phyloP scores from a whole-genome alignment of 1,140 invertebrate species.

The Parasteatoda tepidariorum region DNA sequence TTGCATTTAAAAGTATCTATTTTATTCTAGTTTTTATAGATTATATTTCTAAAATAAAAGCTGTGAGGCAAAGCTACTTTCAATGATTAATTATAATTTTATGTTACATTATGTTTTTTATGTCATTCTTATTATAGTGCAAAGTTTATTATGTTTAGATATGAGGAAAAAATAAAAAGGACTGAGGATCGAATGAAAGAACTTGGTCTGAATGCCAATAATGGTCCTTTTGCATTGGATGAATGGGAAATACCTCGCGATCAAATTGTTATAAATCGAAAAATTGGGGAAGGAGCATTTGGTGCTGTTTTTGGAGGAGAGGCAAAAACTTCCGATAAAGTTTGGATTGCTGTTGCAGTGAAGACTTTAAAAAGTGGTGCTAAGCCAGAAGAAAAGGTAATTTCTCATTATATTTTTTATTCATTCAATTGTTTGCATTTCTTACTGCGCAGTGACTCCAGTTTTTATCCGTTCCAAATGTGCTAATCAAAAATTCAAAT shows the following conservation, averaged over 20 bases:
- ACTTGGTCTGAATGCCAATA: slow-evolving; percentile 46
- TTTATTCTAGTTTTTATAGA: no score
- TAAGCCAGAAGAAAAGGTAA: slow-evolving; percentile 81
- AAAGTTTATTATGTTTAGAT: no score
- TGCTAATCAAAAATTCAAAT: no score
- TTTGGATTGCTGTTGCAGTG: slow-evolving; percentile 90
- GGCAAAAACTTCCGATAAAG: slow-evolving; percentile 75
- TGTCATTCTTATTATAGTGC: no score
- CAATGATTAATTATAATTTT: no score
- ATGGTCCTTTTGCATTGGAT: slow-evolving; percentile 72
- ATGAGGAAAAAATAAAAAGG: slow-evolving; percentile 53
- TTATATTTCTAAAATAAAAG: no score
- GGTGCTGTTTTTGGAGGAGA: slow-evolving; percentile 90
- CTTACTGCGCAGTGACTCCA: no score
- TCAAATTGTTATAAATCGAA: slow-evolving; percentile 88
- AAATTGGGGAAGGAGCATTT: slow-evolving; percentile 89
- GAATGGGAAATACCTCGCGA: slow-evolving; percentile 89
- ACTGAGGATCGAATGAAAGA: slow-evolving; percentile 59
- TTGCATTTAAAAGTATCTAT: no score
- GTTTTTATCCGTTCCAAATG: no score
- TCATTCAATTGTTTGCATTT: not conserved
- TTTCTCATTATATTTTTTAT: slow-evolving; percentile 1
- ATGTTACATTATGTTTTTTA: no score
- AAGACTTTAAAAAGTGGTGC: slow-evolving; percentile 89
- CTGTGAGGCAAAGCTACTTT: no score